A percentile compares a stretch with the other conserved stretches of the same genome.
phyloP scores from a whole-genome alignment of 2,888 invertebrate genomes.

The Encarsia formosa region DNA sequence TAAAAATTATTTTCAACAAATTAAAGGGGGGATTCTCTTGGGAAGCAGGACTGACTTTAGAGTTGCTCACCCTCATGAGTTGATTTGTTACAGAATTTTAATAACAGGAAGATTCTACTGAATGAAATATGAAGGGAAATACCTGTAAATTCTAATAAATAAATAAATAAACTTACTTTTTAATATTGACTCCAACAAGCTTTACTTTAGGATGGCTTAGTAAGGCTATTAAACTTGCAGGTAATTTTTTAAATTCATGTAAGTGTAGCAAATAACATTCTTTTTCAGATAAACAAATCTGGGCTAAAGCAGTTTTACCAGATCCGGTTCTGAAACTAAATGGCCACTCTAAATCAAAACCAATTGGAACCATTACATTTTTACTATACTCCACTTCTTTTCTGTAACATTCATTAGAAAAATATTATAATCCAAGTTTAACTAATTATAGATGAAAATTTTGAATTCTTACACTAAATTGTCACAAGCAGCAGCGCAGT shows the following conservation, averaged over 20 bases:
- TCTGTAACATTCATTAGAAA: conserved; percentile 37
- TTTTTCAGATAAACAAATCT: conserved; percentile 57
- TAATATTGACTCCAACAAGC: conserved; percentile 62
- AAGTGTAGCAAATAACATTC: conserved; percentile 60
- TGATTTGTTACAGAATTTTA: too few species aligned
- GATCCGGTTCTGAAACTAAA: conserved; percentile 59
- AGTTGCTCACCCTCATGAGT: too few species aligned
- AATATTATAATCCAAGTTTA: neutral
- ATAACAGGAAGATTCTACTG: neutral
- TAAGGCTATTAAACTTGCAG: conserved; percentile 55
- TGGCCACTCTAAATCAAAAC: conserved; percentile 68
- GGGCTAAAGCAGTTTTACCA: conserved; percentile 61
- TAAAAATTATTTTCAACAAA: neutral
- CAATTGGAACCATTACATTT: conserved; percentile 53
- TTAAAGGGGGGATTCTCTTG: too few species aligned
- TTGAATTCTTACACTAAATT: conserved; percentile 41
- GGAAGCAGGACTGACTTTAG: too few species aligned
- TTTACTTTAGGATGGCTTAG: conserved; percentile 58
- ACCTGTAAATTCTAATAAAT: neutral
- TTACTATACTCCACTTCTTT: conserved; percentile 41
- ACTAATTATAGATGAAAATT: conserved; percentile 3
- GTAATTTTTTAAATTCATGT: conserved; percentile 56
- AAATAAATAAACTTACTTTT: conserved; percentile 54
- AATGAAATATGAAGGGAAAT: neutral
- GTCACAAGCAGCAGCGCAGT: conserved; percentile 42